Evolutionary conservation across 1,140 invertebrate species (phyloP).

Genomic region (Ostrea denselamellosa): DNA sequence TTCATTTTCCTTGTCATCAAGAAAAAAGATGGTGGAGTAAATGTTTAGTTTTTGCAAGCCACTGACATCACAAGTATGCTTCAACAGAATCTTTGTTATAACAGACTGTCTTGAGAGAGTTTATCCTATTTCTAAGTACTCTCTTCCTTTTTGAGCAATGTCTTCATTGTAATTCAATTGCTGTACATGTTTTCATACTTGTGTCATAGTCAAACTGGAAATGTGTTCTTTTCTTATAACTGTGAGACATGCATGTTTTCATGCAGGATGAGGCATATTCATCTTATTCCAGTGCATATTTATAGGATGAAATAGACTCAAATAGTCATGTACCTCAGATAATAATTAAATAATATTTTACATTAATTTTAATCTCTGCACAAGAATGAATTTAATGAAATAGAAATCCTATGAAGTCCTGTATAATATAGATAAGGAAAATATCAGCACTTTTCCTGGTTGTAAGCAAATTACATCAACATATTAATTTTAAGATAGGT

Average conservation of each 20-base stretch:
- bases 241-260: neutral
- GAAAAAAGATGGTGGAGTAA: too few relatives aligned
- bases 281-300: neutral
- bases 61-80: neutral
- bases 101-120: constrained; percentile 5
- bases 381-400: too few relatives aligned
- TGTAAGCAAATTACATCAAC: too few relatives aligned
- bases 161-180: constrained; percentile 12
- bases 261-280: neutral
- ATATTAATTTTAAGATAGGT: too few relatives aligned
- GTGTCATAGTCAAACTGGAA: neutral
- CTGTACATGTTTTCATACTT: neutral
- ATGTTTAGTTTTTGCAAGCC: too few relatives aligned
- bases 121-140: constrained; percentile 4
- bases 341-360: too few relatives aligned
- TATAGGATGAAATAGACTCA: neutral
- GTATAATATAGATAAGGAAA: too few relatives aligned
- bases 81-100: neutral
- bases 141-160: constrained; percentile 16
- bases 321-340: too few relatives aligned
- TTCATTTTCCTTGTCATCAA: too few relatives aligned
- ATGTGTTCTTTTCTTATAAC: neutral
- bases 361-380: too few relatives aligned
- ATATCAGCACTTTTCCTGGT: too few relatives aligned
- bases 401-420: too few relatives aligned